phyloP scores from a whole-genome alignment of 2,888 invertebrate species.

The Sesia bembeciformis region DNA sequence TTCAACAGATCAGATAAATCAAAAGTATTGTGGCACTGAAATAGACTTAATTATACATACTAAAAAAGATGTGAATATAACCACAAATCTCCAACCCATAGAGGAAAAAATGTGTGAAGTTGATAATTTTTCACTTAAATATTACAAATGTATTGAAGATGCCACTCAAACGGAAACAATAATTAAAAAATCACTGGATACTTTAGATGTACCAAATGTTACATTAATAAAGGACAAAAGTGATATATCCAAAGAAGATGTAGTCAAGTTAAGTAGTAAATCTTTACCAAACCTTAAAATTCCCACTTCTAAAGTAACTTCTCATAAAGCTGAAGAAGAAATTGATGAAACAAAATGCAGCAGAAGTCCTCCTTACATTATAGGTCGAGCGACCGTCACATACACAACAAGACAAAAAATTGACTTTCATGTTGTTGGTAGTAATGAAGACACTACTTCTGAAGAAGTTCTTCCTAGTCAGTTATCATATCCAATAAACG shows the following conservation, averaged over 20 bases:
- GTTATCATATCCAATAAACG: slow-evolving; percentile 48
- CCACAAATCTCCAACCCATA: slow-evolving; percentile 25
- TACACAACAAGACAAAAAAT: slow-evolving; percentile 58
- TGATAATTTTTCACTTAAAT: slow-evolving; percentile 19
- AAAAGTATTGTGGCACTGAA: slow-evolving; percentile 14
- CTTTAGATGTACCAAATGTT: slow-evolving; percentile 59
- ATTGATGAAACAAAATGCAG: slow-evolving; percentile 21
- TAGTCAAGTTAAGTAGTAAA: slow-evolving; percentile 24
- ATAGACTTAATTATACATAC: slow-evolving; percentile 16
- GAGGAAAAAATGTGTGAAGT: slow-evolving; percentile 33
- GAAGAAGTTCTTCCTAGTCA: slow-evolving; percentile 35
- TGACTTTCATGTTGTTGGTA: slow-evolving; percentile 48
- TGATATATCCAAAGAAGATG: slow-evolving; percentile 30
- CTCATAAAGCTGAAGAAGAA: slow-evolving; percentile 21
- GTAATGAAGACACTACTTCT: slow-evolving; percentile 18
- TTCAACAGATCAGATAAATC: background rate
- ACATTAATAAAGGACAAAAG: slow-evolving; percentile 46
- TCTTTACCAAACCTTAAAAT: slow-evolving; percentile 36
- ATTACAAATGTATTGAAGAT: slow-evolving; percentile 20
- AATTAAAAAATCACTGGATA: slow-evolving; percentile 37
- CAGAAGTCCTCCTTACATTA: slow-evolving; percentile 43
- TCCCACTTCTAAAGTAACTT: slow-evolving; percentile 22
- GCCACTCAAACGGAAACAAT: slow-evolving; percentile 25
- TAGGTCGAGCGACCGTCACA: slow-evolving; percentile 51
- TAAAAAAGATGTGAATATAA: slow-evolving; percentile 24